phyloP scores from a whole-genome alignment of 1,140 invertebrate genomes.

The Trachelipus rathkii region DNA sequence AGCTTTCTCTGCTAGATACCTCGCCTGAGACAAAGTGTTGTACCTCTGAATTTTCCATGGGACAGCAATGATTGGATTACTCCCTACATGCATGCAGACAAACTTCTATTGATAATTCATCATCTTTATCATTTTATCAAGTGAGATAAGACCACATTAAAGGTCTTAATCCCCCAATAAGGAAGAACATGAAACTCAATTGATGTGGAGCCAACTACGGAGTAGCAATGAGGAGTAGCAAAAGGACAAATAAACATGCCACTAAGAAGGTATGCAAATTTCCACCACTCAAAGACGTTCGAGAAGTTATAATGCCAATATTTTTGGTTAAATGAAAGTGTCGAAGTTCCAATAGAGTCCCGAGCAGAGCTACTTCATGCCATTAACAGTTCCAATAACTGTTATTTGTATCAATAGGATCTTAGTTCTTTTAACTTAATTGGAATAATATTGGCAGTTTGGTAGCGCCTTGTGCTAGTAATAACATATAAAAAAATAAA shows the following conservation, averaged over 20 bases:
- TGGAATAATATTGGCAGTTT: background rate
- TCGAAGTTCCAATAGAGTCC: conserved; percentile 34
- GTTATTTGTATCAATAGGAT: background rate
- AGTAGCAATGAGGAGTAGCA: conserved; percentile 39
- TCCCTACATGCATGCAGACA: conserved; percentile 41
- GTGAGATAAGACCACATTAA: conserved; percentile 64
- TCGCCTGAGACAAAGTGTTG: conserved; percentile 44
- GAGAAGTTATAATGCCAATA: conserved; percentile 35
- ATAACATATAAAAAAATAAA: background rate
- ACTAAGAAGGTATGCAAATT: conserved; percentile 30
- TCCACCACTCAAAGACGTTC: conserved; percentile 27
- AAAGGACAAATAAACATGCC: conserved; percentile 41
- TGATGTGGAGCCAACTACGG: conserved; percentile 61
- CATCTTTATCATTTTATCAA: conserved; percentile 75
- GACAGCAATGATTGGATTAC: conserved; percentile 41
- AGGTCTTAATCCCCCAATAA: conserved; percentile 65
- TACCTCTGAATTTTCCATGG: conserved; percentile 36
- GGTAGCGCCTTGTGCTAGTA: background rate
- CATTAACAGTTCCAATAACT: background rate
- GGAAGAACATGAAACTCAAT: conserved; percentile 66
- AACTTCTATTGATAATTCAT: conserved; percentile 40
- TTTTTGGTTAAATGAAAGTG: conserved; percentile 43
- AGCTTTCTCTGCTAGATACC: conserved; percentile 36
- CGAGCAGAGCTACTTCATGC: conserved; percentile 21
- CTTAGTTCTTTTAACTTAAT: background rate